Base-by-base conservation (phyloP, 2,888 invertebrate genomes). In the Dorcus hopei region DNA sequence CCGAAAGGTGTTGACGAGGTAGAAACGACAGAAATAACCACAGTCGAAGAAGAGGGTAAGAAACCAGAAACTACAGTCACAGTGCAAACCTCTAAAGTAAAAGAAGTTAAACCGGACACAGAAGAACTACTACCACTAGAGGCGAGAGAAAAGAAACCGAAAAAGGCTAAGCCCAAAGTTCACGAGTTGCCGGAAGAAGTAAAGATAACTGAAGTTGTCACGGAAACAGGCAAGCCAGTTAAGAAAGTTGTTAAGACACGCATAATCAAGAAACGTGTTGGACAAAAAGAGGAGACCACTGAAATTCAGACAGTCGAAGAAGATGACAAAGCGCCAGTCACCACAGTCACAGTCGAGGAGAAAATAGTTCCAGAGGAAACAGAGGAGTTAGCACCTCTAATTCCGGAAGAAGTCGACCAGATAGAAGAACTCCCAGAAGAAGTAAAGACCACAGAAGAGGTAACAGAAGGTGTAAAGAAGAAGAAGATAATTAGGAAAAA, bases 1-100 rank as follows among this genome's bases (percentile, higher is more conserved):
- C 72, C 70, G 45, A 67, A 69, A 2, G 81, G 79, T 62, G 54
- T 70, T 23, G 73, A 77, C 40, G 72, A 77, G 51, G 71, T 79
- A 61, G 80, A 81, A 65, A 72, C 80, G 7, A 80, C 82, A 1
- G 80, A 80, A 68, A 79, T 79, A 9, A 73, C 78, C 2, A 82
- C 81, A 5, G 71, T 79, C n/a, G 74, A 80, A 67, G 62, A 75
- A 52, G 65, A 80, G 70, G 70, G 76, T 66, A 71, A 80, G 70
- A 63, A 69, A 64, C 71, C 74, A 33, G 63, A 76, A 64, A 66
- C 77, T 43, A 76, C 77, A 52, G 75, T 82, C 2, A 74, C 74
- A 9, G 74, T 79, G 7, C 26, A 33, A 33, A 33, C 26, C 6
- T 33, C 26, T 6, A 33, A 60, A 42, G 49, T 58, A 42, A 60